Conservation (phyloP, 2,113 vertebrate species). For the Hemiprocne comata region DNA sequence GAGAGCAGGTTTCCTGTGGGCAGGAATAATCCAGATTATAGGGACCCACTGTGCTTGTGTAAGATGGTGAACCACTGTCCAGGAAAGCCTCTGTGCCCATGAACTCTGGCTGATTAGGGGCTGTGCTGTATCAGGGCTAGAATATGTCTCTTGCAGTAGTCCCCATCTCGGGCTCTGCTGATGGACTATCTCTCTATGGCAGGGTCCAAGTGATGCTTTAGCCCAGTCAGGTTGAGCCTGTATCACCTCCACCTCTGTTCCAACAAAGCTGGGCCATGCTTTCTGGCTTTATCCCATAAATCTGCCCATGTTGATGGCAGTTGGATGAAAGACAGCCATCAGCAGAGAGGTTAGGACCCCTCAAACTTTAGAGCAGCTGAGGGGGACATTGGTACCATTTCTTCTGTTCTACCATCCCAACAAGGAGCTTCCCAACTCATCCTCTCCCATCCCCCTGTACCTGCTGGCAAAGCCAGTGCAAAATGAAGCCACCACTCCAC, state of each 20-base stretch:
- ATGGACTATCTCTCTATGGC: background rate
- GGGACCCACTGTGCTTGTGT: background rate
- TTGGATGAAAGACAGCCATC: background rate
- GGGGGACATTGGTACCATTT: fast-evolving
- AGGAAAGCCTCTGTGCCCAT: background rate
- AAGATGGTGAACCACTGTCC: background rate
- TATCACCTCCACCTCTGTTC: background rate
- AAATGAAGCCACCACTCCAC: fast-evolving
- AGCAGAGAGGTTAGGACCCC: background rate
- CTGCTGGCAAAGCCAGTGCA: fast-evolving
- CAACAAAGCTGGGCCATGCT: background rate
- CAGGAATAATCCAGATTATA: slow-evolving; percentile 48
- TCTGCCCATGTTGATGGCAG: fast-evolving
- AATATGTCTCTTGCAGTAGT: fast-evolving
- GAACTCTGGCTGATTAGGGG: background rate
- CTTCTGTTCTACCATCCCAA: background rate
- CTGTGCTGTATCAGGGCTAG: fast-evolving
- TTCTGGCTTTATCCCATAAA: background rate
- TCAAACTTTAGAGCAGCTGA: background rate
- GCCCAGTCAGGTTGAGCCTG: background rate
- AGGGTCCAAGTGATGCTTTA: background rate
- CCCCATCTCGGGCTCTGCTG: background rate
- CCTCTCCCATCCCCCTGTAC: background rate
- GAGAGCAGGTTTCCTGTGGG: background rate
- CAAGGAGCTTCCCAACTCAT: background rate